Base-by-base conservation (phyloP, 2,797 vertebrate species). In the Emys orbicularis region DNA sequence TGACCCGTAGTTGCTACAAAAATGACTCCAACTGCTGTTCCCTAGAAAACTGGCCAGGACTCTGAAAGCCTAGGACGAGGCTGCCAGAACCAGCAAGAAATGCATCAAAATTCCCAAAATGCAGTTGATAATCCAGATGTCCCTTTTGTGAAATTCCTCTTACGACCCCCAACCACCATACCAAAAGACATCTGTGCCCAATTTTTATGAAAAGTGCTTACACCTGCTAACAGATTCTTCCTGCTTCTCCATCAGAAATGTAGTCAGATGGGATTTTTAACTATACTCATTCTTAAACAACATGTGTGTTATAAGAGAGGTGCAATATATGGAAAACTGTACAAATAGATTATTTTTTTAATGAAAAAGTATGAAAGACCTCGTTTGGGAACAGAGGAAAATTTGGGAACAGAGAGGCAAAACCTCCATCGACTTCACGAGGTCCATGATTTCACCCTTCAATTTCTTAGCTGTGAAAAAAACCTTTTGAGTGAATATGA, bases 181-280 rank as follows among this genome's bases (percentile, higher is more conserved):
- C 27, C 83, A 77, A 77, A 15, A 81, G 61, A 84, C 9, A 74
- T 4, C 6, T 89, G 2, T 82, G 52, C 37, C 27, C 53, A 72
- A 3, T 53, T 44, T 91, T 37, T 53, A 34, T 87, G 86, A 41
- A 57, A 87, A 81, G 57, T 89, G 27, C 81, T 93, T 86, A 44
- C 88, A 50, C 93, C 88, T 93, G 80, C 93, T 74, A 88, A 54
- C 7, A 92, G 92, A 94, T 47, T 13, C 89, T 82, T 47, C 77
- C 72, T 90, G 77, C 80, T 94, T 88, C 83, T 94, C 4, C 1
- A 18, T 94, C 81, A 83, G 13, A 90, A 88, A 34, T 85, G n/a
- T 49, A 74, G 41, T 86, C 57, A 90, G 72, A 79, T 76, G 89
- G 72, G 87, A 87, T 97, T 96, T 94, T 92, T 31, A 89, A 50